Conservation (phyloP, 2,113 vertebrate species). For the Actenoides lindsayi region DNA sequence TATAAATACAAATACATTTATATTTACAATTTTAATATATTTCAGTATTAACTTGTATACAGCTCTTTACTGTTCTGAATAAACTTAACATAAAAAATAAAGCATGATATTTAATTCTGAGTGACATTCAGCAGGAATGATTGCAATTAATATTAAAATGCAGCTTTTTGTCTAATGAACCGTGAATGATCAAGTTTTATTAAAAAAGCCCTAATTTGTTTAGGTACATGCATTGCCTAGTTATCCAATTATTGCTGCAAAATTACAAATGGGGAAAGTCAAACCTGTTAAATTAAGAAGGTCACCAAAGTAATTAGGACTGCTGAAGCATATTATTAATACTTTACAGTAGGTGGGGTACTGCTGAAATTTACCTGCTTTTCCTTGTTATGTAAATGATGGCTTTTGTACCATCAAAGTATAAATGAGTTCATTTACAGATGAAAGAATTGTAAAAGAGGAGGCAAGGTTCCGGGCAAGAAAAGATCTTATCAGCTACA, state of each 20-base stretch:
- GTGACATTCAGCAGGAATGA: conserved; percentile 1
- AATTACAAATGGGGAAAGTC: conserved; percentile 74
- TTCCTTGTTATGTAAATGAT: conserved; percentile 39
- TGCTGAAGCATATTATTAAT: conserved; percentile 79
- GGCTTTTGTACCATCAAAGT: conserved; percentile 5
- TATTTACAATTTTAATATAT: not conserved
- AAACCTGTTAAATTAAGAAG: conserved; percentile 77
- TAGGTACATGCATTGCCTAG: conserved; percentile 75
- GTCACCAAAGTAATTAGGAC: conserved; percentile 80
- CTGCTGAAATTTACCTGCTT: conserved; percentile 61
- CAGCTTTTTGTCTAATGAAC: conserved; percentile 72
- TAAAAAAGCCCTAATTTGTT: conserved; percentile 77
- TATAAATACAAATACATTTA: not conserved
- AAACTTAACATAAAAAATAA: not conserved
- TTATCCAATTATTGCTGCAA: conserved; percentile 78
- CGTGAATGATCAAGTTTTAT: conserved; percentile 78
- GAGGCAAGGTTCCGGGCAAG: not conserved
- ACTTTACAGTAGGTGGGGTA: conserved; percentile 48
- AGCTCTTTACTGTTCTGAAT: not conserved
- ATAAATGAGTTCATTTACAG: conserved; percentile 48
- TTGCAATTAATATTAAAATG: conserved; percentile 72
- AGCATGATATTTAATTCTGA: conserved; percentile 46
- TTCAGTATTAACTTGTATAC: not conserved
- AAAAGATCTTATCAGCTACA: not conserved
- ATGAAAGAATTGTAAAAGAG: conserved; percentile 13